These are phyloP conservation scores for Drosophila malerkotliana DNA, from an alignment of 1,140 invertebrate species.

Conservation along the genomic window DNA sequence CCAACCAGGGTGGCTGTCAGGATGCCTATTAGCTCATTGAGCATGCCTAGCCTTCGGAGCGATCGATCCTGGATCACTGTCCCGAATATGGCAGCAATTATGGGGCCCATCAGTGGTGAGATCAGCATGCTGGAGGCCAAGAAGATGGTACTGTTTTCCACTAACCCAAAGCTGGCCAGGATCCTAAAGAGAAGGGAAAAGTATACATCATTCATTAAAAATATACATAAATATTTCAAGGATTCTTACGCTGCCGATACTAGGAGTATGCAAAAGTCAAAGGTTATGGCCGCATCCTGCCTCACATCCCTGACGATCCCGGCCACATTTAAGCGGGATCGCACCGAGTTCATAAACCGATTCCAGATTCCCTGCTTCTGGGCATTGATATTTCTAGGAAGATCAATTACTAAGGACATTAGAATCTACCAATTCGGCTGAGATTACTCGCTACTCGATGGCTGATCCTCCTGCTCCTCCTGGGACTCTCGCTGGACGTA, in stretches of 20 bases:
- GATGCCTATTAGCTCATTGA: constrained; percentile 88
- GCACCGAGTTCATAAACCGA: constrained; percentile 86
- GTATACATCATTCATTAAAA: no score
- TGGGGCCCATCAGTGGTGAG: constrained; percentile 91
- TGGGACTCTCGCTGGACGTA: constrained; percentile 17
- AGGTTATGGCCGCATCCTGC: constrained; percentile 88
- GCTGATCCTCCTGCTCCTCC: constrained; percentile 17
- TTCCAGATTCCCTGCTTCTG: constrained; percentile 85
- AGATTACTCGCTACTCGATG: constrained; percentile 48
- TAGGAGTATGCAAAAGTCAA: constrained; percentile 89
- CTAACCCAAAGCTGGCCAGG: constrained; percentile 88
- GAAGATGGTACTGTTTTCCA: constrained; percentile 91
- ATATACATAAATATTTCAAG: neutral
- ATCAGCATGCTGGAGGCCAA: constrained; percentile 92
- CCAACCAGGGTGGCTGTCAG: constrained; percentile 87
- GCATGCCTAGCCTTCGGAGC: constrained; percentile 86
- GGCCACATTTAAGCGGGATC: constrained; percentile 88
- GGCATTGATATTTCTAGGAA: constrained; percentile 45
- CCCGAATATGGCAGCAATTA: constrained; percentile 90
- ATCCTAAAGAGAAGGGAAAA: constrained; percentile 56
- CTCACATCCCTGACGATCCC: constrained; percentile 89
- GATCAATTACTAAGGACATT: neutral
- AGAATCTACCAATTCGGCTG: neutral
- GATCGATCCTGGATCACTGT: constrained; percentile 88
- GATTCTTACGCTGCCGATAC: constrained; percentile 87